Evolutionary conservation across 2,797 vertebrate genomes (phyloP), one percentile per base, ranked within the genome.

Genomic region (Galaxias olidus): DNA sequence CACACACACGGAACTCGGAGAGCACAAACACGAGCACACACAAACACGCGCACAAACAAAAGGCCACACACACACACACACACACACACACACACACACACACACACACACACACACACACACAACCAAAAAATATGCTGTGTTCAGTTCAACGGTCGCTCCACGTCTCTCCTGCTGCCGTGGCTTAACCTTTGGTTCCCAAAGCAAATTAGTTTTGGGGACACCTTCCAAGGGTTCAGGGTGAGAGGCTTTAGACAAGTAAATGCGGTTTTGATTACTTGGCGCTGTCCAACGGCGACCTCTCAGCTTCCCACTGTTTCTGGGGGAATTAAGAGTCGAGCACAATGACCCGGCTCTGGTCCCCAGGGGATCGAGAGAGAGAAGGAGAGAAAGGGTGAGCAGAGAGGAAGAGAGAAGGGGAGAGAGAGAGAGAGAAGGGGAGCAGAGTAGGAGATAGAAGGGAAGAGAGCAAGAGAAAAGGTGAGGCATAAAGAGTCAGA

Each of bases 211-310:
- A 82, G 80, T 83, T 85, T 84, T 69, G 69, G 66, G 63, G 75
- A 78, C 76, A 68, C 70, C 80, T 76, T 69, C 61, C 52, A 49
- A n/a, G 69, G 69, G 69, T 72, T 66, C 61, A 60, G 71, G 76
- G 74, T 64, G 57, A 69, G 66, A 73, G 72, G 85, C 71, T 80
- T 82, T 77, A 82, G 75, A 69, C 69, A 66, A 83, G 79, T 77
- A 83, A 84, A 85, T 84, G 78, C 64, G 40, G 51, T 81, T 87
- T 83, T 85, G 80, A 87, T 85, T 84, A 82, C 74, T 78, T 74
- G 73, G 64, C 55, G 60, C 69, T 63, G 59, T 80, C 72, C 65
- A 67, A 68, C 70, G 45, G 78, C 63, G 67, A 79, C 66, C 78
- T 63, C 63, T 59, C 59, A 61, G 59, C 52, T 40, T 70, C 82